These are phyloP conservation scores for Agrotis clavis DNA, from an alignment of 2,888 invertebrate species.

Conservation along the genomic window DNA sequence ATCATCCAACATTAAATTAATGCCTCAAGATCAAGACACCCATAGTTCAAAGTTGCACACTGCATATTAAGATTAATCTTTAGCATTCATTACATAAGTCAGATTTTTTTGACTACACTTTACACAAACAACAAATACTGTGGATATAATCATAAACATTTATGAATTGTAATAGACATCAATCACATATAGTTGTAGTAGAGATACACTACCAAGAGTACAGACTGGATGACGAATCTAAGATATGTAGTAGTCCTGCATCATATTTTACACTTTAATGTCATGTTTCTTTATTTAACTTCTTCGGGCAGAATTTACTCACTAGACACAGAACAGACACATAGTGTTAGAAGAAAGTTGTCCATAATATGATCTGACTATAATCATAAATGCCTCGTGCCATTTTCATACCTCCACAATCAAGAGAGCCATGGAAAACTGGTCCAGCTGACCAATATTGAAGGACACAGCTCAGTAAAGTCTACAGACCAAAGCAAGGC, in stretches of 20 bases:
- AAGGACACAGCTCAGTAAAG: slow-evolving; percentile 79
- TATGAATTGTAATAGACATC: slow-evolving; percentile 61
- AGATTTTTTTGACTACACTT: slow-evolving; percentile 51
- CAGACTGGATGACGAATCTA: slow-evolving; percentile 42
- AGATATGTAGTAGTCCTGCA: slow-evolving; percentile 59
- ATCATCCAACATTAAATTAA: slow-evolving; percentile 47
- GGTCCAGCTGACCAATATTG: slow-evolving; percentile 60
- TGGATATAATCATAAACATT: slow-evolving; percentile 58
- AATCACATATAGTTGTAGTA: slow-evolving; percentile 42
- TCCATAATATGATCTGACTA: slow-evolving; percentile 73
- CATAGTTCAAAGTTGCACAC: slow-evolving; percentile 20
- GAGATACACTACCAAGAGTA: slow-evolving; percentile 33
- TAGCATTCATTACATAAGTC: slow-evolving; percentile 47
- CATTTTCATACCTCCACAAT: slow-evolving; percentile 70
- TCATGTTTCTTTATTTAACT: slow-evolving; percentile 54
- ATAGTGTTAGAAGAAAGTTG: slow-evolving; percentile 69
- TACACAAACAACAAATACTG: slow-evolving; percentile 64
- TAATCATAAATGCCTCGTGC: slow-evolving; percentile 77
- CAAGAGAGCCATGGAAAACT: slow-evolving; percentile 75
- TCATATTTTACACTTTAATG: slow-evolving; percentile 61
- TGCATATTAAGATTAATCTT: slow-evolving; percentile 15
- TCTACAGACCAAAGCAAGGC: slow-evolving; percentile 86
- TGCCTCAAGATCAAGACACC: slow-evolving; percentile 21
- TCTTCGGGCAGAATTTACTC: slow-evolving; percentile 52
- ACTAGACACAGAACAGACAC: slow-evolving; percentile 73